Conservation (phyloP, 2,113 vertebrate genomes). For the Brachyhypopomus gauderio region DNA sequence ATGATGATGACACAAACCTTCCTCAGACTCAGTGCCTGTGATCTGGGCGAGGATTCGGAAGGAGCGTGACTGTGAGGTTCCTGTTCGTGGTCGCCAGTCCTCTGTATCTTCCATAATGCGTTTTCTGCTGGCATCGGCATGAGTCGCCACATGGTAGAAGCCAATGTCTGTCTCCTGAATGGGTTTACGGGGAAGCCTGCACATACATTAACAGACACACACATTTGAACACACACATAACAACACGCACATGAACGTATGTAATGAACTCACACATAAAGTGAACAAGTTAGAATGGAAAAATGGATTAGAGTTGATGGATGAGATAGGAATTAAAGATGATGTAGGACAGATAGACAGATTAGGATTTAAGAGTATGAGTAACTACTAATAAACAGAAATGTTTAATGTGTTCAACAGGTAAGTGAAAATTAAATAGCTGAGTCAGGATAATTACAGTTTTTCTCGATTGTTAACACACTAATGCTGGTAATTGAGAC, state of each 20-base stretch:
- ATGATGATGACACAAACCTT: background rate
- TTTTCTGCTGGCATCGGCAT: constrained; percentile 92
- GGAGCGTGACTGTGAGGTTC: constrained; percentile 94
- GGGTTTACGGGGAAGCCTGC: constrained; percentile 84
- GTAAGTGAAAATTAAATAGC: too few relatives aligned
- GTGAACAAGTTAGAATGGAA: constrained; percentile 40
- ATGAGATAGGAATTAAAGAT: too few relatives aligned
- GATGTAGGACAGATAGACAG: too few relatives aligned
- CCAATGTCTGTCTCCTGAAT: constrained; percentile 88
- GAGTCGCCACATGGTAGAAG: constrained; percentile 89
- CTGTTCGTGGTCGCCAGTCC: constrained; percentile 91
- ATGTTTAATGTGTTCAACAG: too few relatives aligned
- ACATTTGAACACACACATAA: background rate
- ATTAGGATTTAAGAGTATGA: too few relatives aligned
- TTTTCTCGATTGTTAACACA: too few relatives aligned
- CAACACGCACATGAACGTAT: constrained; percentile 11
- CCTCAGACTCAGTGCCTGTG: constrained; percentile 85
- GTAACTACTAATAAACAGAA: too few relatives aligned
- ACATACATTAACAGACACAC: background rate
- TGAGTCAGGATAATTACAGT: background rate
- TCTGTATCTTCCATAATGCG: constrained; percentile 93
- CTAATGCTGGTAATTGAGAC: too few relatives aligned
- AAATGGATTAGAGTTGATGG: background rate
- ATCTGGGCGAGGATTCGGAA: constrained; percentile 97
- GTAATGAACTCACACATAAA: background rate